Base-by-base conservation (phyloP, 1,140 invertebrate genomes). In the Diachasmimorpha longicaudata region DNA sequence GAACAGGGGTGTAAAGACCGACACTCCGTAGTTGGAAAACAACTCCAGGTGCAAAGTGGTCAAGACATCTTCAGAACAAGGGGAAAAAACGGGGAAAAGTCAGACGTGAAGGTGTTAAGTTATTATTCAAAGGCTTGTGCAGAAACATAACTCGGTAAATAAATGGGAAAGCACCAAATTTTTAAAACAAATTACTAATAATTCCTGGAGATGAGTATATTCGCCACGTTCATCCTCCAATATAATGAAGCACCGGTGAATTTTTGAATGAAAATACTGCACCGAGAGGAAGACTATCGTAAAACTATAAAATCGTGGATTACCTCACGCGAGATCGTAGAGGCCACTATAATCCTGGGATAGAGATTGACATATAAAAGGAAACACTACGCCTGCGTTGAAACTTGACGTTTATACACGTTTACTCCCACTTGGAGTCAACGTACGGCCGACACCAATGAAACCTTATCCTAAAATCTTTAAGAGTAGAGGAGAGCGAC, bases 381-480 rank as follows among this genome's bases (percentile, higher is more conserved):
- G 13, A 31, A 25, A 25, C 19, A 75, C 8, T 67, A 8, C n/a
- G 55, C 11, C 25, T 31, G 19, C 58, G 25, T 31, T 14, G 58
- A 8, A 10, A 25, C 16, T 42, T 70, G 74, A 75, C 74, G 23
- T 75, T 75, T 75, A 75, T 70, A 44, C 39, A 46, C 36, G 14
- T 42, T 70, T 11, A 46, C 74, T 70, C 67, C 67, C 68, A 70
- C 67, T 19, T 67, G 19, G 58, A 75, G 31, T 37, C 46, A 55
- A 66, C 25, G 25, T 63, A 58, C 52, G 19, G n/a, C 4, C 23
- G 4, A 63, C 19, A 25, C 25, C 25, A 6, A 63, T 69, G 67
- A 75, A 75, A 75, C 46, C 67, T 75, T 75, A 75, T 75, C 74
- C 74, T 75, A 75, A 75, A 75, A 75, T 75, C 74, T 75, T 70